Evolutionary conservation across 35 echinoderm and acorn worm genomes (phyloP).

Genomic region (Anneissia japonica): DNA sequence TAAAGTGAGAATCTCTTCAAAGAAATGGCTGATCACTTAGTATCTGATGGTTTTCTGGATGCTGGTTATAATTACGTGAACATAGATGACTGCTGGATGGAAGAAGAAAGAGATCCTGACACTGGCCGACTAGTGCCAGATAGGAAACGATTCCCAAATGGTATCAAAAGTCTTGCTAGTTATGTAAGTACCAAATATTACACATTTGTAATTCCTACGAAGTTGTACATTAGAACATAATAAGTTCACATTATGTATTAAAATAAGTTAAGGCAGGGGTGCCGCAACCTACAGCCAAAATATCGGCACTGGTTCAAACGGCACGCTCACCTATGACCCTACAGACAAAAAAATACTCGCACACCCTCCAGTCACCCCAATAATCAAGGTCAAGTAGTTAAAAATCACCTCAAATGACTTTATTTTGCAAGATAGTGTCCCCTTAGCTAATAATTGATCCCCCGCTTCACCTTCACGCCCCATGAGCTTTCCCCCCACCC

Average conservation of each 20-base stretch:
- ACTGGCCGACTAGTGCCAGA: constrained; percentile 29
- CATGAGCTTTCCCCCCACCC: background rate
- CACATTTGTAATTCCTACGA: background rate
- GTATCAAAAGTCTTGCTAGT: constrained; percentile 52
- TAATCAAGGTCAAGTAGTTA: background rate
- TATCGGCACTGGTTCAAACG: background rate
- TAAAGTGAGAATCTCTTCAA: constrained; percentile 29
- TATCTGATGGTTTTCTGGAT: constrained; percentile 14
- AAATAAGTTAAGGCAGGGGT: background rate
- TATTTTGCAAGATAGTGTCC: too few species aligned
- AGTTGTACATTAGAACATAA: background rate
- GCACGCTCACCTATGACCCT: background rate
- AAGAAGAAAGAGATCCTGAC: constrained; percentile 20
- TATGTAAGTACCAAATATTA: constrained; percentile 27
- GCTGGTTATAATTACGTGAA: constrained; percentile 34
- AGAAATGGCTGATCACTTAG: constrained; percentile 28
- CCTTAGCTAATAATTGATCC: background rate
- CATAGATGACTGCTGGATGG: constrained; percentile 61
- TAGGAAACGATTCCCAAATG: constrained; percentile 42
- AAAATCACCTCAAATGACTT: background rate
- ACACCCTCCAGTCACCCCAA: too few species aligned
- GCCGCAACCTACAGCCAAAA: background rate
- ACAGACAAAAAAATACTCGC: too few species aligned
- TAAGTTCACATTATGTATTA: background rate
- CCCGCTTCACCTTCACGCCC: background rate